Conservation (phyloP, 2,888 invertebrate species). For the Dynastes maya region DNA sequence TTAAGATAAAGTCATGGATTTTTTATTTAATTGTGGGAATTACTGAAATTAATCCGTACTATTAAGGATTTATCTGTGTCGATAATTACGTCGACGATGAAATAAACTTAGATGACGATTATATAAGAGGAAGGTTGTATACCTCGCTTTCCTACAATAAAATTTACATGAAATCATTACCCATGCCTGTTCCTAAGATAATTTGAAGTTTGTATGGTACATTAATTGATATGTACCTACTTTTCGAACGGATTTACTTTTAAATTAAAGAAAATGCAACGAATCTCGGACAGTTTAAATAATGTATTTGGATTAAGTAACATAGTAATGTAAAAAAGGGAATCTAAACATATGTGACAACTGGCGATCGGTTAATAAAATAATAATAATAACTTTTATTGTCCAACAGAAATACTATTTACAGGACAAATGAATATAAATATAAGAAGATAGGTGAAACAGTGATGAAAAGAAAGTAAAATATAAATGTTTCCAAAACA, state of each 20-base stretch:
- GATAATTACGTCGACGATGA: conserved; percentile 29
- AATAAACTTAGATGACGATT: conserved; percentile 43
- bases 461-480: too few relatives aligned
- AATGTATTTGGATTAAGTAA: too few relatives aligned
- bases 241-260: conserved; percentile 18
- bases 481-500: too few relatives aligned
- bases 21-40: conserved; percentile 46
- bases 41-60: conserved; percentile 40
- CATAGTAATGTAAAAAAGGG: too few relatives aligned
- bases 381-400: too few relatives aligned
- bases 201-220: conserved; percentile 11
- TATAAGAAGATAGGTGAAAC: too few relatives aligned
- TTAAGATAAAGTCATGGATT: conserved; percentile 43
- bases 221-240: background rate
- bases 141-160: conserved; percentile 32
- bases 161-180: conserved; percentile 28
- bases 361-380: too few relatives aligned
- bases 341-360: too few relatives aligned
- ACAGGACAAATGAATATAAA: too few relatives aligned
- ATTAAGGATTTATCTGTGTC: conserved; percentile 36
- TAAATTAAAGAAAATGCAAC: background rate
- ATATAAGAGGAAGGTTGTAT: conserved; percentile 29
- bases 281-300: too few relatives aligned
- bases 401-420: too few relatives aligned
- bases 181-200: conserved; percentile 14